A percentile compares a stretch with the other conserved stretches of the same genome.
Conservation (phyloP, 1,140 invertebrate species). For the Cyclina sinensis region DNA sequence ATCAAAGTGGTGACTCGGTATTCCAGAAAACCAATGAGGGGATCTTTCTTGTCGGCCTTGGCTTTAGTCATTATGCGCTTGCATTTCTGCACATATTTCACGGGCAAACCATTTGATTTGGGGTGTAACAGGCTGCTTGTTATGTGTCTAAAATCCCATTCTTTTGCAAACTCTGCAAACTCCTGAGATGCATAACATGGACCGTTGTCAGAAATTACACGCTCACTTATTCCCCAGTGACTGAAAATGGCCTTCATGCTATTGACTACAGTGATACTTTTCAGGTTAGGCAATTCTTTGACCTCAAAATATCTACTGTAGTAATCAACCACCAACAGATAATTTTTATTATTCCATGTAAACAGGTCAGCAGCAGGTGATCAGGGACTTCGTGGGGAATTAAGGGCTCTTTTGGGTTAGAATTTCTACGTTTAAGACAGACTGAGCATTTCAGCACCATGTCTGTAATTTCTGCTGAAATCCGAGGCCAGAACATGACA, state of each 20-base stretch:
- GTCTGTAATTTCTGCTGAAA: neutral
- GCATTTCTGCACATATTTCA: neutral
- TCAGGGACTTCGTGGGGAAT: conserved; percentile 27
- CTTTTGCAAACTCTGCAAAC: too few species aligned
- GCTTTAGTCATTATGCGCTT: conserved; percentile 2
- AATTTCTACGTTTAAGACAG: neutral
- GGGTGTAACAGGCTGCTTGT: neutral
- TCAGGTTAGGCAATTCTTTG: neutral
- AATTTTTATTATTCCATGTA: conserved; percentile 9
- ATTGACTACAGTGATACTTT: neutral
- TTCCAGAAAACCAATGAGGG: neutral
- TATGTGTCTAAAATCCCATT: too few species aligned
- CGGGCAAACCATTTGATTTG: neutral
- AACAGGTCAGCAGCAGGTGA: conserved; percentile 32
- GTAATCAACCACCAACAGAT: conserved; percentile 58
- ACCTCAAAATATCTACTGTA: conserved; percentile 50
- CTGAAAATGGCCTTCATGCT: neutral
- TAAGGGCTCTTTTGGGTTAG: neutral
- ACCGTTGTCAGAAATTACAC: neutral
- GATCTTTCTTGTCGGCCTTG: neutral
- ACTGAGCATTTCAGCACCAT: conserved; percentile 1
- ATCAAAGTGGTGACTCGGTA: neutral
- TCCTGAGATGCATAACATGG: neutral
- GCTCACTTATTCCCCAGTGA: neutral
- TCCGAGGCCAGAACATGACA: conserved; percentile 58